Evolutionary conservation across 2,888 invertebrate genomes (phyloP).

Genomic region (Slavum lentiscoides): DNA sequence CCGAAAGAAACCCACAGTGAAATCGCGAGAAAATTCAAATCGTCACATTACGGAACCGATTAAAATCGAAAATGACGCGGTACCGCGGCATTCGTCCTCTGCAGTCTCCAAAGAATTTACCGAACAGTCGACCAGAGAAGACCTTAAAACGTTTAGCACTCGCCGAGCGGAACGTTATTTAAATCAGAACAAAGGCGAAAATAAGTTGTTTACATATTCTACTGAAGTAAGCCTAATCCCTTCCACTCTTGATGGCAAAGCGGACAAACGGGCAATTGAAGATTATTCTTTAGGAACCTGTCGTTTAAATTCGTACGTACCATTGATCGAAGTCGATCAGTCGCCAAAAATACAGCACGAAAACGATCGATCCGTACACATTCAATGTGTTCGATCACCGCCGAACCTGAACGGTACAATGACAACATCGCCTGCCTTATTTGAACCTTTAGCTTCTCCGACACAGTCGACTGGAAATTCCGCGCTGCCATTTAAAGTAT

Average conservation of each 20-base stretch:
- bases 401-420: neutral
- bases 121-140: neutral
- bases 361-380: neutral
- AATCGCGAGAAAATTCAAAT: neutral
- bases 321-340: constrained; percentile 37
- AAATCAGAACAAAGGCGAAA: neutral
- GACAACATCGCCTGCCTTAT: neutral
- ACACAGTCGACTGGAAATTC: neutral
- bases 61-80: neutral
- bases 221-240: constrained; percentile 27
- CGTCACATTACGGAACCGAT: no score
- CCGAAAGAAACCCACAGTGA: neutral
- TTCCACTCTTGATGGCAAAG: constrained; percentile 10
- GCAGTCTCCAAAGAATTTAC: neutral
- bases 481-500: constrained; percentile 16
- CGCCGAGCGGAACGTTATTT: neutral
- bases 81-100: neutral
- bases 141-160: neutral
- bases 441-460: constrained; percentile 26
- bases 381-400: constrained; percentile 25
- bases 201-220: neutral
- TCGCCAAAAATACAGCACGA: constrained; percentile 16
- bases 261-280: neutral
- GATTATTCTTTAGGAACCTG: neutral
- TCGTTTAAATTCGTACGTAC: constrained; percentile 1